Conservation (phyloP, 2,113 vertebrate species). For the Balaeniceps rex region DNA sequence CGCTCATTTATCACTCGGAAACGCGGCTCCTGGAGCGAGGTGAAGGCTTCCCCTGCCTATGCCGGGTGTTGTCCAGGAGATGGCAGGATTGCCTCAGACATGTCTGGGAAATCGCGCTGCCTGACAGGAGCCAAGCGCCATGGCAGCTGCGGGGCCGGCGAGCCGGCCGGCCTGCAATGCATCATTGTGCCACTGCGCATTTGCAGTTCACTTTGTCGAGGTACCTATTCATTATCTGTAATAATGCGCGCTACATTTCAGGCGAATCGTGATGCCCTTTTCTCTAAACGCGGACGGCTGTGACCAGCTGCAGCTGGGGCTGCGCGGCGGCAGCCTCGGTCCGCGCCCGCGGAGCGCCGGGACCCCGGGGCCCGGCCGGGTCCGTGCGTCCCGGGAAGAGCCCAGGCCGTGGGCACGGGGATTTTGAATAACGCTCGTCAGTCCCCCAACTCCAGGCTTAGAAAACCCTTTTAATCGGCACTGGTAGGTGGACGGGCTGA, state of each 20-base stretch:
- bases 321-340: neutral
- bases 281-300: neutral
- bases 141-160: constrained; percentile 7
- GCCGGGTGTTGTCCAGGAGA: constrained; percentile 68
- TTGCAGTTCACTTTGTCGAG: neutral
- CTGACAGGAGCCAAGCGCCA: constrained; percentile 22
- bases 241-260: neutral
- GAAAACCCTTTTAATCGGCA: neutral
- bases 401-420: neutral
- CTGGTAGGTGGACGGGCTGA: neutral
- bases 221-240: neutral
- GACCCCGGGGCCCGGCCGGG: neutral
- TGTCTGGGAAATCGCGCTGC: neutral
- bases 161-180: neutral
- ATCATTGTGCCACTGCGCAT: neutral
- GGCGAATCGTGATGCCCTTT: accelerated
- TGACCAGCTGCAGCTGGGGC: neutral
- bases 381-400: neutral
- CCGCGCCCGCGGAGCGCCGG: too few relatives aligned
- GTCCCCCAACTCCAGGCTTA: neutral
- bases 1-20: neutral
- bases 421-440: neutral
- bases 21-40: neutral
- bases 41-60: constrained; percentile 1
- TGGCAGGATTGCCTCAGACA: constrained; percentile 71